These are phyloP conservation scores for Falco punctatus DNA, from an alignment of 2,113 vertebrate genomes.

Conservation along the genomic window DNA sequence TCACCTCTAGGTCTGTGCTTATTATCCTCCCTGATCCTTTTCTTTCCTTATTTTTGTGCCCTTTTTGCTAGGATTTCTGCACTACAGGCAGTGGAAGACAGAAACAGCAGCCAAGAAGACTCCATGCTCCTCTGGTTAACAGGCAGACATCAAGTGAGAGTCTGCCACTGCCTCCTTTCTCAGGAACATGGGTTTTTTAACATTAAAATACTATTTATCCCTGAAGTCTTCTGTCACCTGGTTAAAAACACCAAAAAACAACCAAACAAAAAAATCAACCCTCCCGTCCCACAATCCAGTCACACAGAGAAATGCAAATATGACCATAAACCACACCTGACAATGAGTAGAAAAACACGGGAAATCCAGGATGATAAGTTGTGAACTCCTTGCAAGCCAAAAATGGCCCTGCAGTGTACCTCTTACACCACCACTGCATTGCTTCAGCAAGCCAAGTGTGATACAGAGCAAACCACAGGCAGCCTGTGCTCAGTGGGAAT, in stretches of 20 bases:
- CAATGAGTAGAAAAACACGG: not conserved
- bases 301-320: not conserved
- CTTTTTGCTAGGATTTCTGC: not conserved
- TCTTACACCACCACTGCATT: not conserved
- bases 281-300: not conserved
- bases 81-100: not conserved
- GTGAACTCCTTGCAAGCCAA: not conserved
- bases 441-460: not conserved
- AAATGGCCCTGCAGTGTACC: fast-evolving
- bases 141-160: not conserved
- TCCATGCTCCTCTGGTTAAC: not conserved
- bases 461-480: fast-evolving
- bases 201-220: not conserved
- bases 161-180: not conserved
- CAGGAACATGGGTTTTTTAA: not conserved
- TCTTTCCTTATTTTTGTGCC: not conserved
- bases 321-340: not conserved
- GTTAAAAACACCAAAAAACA: not conserved
- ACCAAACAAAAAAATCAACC: not conserved
- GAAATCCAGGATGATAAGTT: not conserved
- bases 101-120: not conserved
- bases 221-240: not conserved
- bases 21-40: not conserved
- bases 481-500: not conserved
- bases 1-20: not conserved